Evolutionary conservation across 2,113 vertebrate species (phyloP), one percentile per base, ranked within the genome.

Genomic region (Lepidothrix coronata): DNA sequence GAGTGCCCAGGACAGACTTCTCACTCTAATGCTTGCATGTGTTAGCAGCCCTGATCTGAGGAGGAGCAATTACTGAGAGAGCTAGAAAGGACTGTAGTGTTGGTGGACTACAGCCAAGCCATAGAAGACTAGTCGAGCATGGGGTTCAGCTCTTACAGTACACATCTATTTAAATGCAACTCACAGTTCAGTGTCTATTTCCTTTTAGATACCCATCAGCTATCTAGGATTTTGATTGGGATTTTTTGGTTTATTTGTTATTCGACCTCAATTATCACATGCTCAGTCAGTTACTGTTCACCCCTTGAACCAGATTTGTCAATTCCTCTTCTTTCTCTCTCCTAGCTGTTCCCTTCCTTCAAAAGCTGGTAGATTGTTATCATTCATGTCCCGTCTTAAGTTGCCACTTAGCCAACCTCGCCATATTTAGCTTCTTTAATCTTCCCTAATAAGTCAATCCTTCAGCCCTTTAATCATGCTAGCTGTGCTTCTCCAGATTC

Each of bases 351-450:
- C 15, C 35, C 76, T 92, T 68, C 63, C 92, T 96, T 97, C 91
- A 97, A 92, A 96, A 94, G 86, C 70, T 79, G 65, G 80, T 76
- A 95, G 93, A 96, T 85, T 94, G 77, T 96, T 97, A 97, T 96
- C 96, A 94, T 97, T 96, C 97, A 97, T 88, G 89, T 95, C 95
- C 88, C 9, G 27, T 96, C 71, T 95, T 94, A 96, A 95, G 89
- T 87, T 98, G 96, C 95, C 90, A 82, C 75, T 97, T 95, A 95
- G 85, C 24, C 73, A 96, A 96, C 95, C 81, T 89, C 87, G 27
- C 95, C 80, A 75, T 95, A 91, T 97, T 98, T 96, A 96, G 95
- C 97, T 97, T 90, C 91, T 97, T 91, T 95, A 96, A 97, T 97
- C 97, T 97, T 95, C 81, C 83, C 83, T 95, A 92, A 85, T 95